phyloP scores from a whole-genome alignment of 2,113 vertebrate genomes.

The Corvus cornix region DNA sequence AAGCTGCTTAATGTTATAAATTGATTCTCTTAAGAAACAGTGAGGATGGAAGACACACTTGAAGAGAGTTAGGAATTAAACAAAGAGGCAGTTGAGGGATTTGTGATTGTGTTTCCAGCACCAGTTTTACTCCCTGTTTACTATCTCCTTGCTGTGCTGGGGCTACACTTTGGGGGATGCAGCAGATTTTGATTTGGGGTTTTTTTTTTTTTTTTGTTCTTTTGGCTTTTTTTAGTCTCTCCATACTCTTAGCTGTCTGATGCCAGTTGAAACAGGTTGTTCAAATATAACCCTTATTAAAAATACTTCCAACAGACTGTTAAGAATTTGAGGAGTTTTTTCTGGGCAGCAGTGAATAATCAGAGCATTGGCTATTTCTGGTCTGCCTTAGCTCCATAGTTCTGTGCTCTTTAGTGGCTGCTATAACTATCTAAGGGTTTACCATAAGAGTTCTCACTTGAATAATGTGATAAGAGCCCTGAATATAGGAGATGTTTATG shows the following conservation, averaged over 20 bases:
- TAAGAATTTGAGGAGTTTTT: background rate
- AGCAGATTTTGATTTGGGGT: background rate
- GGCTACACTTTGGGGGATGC: rapidly evolving
- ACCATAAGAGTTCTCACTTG: constrained; percentile 47
- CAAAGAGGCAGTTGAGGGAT: background rate
- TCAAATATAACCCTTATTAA: background rate
- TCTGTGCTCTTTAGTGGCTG: constrained; percentile 41
- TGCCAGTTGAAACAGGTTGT: background rate
- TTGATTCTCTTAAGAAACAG: constrained; percentile 17
- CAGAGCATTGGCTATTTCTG: background rate
- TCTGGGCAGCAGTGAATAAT: background rate
- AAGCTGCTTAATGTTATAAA: constrained; percentile 56
- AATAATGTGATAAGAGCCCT: constrained; percentile 70
- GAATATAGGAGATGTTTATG: constrained; percentile 70
- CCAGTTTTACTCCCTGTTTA: background rate
- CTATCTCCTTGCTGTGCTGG: background rate
- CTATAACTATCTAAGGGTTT: constrained; percentile 67
- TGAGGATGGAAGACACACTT: background rate
- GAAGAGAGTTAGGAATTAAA: background rate
- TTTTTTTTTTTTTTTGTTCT: background rate
- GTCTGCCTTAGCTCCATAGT: background rate
- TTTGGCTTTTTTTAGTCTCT: background rate
- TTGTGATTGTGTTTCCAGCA: background rate
- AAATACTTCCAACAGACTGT: background rate
- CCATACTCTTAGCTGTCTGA: background rate